A percentile compares a stretch with the other conserved stretches of the same genome.
These are phyloP conservation scores for Novumbra hubbsi DNA, from an alignment of 2,797 vertebrate genomes.

Conservation along the genomic window DNA sequence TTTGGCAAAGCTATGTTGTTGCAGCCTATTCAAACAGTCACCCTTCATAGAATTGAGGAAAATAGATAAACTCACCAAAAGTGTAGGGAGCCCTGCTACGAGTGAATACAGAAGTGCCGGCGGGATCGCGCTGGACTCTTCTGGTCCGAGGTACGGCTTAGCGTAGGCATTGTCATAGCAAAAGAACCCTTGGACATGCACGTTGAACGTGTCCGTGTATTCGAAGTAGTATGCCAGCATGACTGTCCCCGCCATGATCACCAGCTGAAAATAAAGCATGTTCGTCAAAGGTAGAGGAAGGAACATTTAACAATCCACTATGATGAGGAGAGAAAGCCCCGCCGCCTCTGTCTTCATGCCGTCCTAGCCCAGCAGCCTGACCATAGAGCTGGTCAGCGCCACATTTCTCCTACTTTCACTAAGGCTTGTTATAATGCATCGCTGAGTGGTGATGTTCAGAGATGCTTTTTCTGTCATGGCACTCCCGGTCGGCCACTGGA, in stretches of 20 bases:
- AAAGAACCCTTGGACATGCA: conserved; percentile 97
- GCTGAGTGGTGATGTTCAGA: conserved; percentile 41
- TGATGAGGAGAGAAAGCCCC: conserved; percentile 46
- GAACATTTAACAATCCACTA: conserved; percentile 53
- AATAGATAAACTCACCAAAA: conserved; percentile 83
- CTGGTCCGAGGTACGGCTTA: conserved; percentile 93
- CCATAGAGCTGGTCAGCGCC: conserved; percentile 47
- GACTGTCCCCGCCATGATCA: conserved; percentile 98
- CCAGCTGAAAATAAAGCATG: conserved; percentile 91
- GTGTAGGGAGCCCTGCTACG: conserved; percentile 87
- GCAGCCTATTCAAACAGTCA: background rate
- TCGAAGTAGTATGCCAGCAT: conserved; percentile 98
- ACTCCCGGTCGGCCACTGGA: conserved; percentile 10
- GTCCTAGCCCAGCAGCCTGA: conserved; percentile 24
- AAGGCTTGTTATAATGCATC: conserved; percentile 52
- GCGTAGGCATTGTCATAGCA: conserved; percentile 94
- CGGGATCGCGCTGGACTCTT: conserved; percentile 91
- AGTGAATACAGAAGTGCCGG: conserved; percentile 88
- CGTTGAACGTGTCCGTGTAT: conserved; percentile 95
- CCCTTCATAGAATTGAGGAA: background rate
- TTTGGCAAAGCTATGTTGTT: background rate
- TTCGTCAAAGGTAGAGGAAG: conserved; percentile 57
- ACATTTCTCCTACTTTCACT: conserved; percentile 36
- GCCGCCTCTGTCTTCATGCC: conserved; percentile 10
- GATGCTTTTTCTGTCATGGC: conserved; percentile 44